A percentile compares a stretch with the other conserved stretches of the same genome.
Evolutionary conservation across 2,888 invertebrate species (phyloP).

Genomic region (Acanthopleura granulata): DNA sequence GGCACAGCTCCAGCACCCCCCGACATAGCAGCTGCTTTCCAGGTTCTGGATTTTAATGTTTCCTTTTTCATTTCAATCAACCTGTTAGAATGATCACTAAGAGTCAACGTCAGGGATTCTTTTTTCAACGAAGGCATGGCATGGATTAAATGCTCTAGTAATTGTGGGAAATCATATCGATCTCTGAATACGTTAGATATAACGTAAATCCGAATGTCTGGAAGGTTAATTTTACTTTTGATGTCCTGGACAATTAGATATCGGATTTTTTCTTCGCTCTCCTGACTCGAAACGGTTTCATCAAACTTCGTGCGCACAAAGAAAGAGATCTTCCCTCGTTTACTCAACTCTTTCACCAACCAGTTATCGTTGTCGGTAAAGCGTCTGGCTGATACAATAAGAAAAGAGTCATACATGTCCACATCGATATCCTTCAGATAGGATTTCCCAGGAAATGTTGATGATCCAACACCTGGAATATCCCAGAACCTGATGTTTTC

Average conservation of each 20-base stretch:
- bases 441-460: too few relatives aligned
- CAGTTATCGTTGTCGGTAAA: too few relatives aligned
- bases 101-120: constrained; percentile 33
- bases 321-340: too few relatives aligned
- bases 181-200: not conserved
- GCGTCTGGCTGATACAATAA: too few relatives aligned
- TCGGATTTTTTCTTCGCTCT: too few relatives aligned
- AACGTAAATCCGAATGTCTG: constrained; percentile 30
- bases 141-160: constrained; percentile 29
- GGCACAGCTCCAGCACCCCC: constrained; percentile 25
- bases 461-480: too few relatives aligned
- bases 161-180: constrained; percentile 30
- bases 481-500: not conserved
- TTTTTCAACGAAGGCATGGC: constrained; percentile 31
- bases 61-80: not conserved
- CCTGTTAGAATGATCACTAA: constrained; percentile 28
- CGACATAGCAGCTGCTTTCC: not conserved
- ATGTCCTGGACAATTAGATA: too few relatives aligned
- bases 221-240: not conserved
- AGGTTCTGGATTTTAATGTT: not conserved
- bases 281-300: too few relatives aligned
- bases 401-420: too few relatives aligned
- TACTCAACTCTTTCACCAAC: too few relatives aligned
- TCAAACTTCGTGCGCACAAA: too few relatives aligned
- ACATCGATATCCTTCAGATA: too few relatives aligned